phyloP scores from a whole-genome alignment of 1,140 invertebrate species.

The Calephelis virginiensis region DNA sequence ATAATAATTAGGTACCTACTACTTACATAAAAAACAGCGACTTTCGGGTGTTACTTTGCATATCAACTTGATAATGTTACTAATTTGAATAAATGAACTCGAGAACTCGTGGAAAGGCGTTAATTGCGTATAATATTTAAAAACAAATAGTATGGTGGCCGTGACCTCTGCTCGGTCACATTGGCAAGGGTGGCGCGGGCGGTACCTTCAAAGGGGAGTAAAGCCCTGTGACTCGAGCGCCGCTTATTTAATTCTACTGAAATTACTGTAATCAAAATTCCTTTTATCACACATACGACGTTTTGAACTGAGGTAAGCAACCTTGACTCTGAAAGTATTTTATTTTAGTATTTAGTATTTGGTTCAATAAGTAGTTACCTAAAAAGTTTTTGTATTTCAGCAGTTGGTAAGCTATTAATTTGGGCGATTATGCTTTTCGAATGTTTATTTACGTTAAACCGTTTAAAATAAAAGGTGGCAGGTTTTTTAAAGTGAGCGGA shows the following conservation, averaged over 20 bases:
- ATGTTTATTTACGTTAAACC: too few relatives aligned
- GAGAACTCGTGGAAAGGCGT: not conserved
- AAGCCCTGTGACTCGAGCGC: constrained; percentile 28
- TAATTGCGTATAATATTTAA: not conserved
- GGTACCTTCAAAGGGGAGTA: constrained; percentile 29
- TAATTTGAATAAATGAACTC: not conserved
- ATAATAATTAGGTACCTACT: too few relatives aligned
- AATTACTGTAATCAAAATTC: constrained; percentile 7
- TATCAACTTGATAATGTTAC: not conserved
- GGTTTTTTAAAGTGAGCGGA: too few relatives aligned
- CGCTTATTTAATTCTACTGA: constrained; percentile 11
- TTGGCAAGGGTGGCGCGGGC: constrained; percentile 37
- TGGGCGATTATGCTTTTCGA: too few relatives aligned
- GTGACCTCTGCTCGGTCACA: constrained; percentile 62
- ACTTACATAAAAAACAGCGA: too few relatives aligned
- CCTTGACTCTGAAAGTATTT: too few relatives aligned
- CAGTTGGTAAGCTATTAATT: too few relatives aligned
- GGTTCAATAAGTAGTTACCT: too few relatives aligned
- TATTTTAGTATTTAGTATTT: too few relatives aligned
- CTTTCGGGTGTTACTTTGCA: not conserved
- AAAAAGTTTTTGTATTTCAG: too few relatives aligned
- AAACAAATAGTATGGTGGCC: constrained; percentile 40
- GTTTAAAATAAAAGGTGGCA: too few relatives aligned
- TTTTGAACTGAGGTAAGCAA: not conserved
- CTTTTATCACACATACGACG: constrained; percentile 9